A percentile compares a stretch with the other conserved stretches of the same genome.
Evolutionary conservation across 1,140 invertebrate genomes (phyloP).

Genomic region (Tetraneura akinire): DNA sequence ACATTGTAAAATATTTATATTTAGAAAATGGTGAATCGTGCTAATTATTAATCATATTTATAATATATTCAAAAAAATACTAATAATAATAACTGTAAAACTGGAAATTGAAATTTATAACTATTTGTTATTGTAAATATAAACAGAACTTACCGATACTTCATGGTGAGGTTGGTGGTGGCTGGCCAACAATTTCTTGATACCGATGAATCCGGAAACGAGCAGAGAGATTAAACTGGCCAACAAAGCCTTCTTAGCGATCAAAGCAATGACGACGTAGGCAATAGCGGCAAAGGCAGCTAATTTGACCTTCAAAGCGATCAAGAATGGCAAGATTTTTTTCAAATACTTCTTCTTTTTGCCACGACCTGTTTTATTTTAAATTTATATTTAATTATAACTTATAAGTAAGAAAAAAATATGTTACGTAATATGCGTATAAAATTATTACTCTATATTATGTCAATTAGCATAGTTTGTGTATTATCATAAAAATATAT

Average conservation of each 20-base stretch:
- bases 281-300: conserved; percentile 63
- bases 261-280: conserved; percentile 65
- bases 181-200: conserved; percentile 61
- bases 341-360: conserved; percentile 66
- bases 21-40: too few relatives aligned
- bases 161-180: conserved; percentile 54
- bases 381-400: too few relatives aligned
- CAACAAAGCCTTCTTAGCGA: conserved; percentile 70
- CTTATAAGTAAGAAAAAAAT: too few relatives aligned
- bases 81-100: too few relatives aligned
- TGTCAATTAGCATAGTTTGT: too few relatives aligned
- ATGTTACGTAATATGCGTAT: too few relatives aligned
- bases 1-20: too few relatives aligned
- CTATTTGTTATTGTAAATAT: background rate
- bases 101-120: too few relatives aligned
- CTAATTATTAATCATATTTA: too few relatives aligned
- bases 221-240: conserved; percentile 66
- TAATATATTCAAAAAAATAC: too few relatives aligned
- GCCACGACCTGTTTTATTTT: conserved; percentile 61
- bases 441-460: too few relatives aligned
- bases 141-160: conserved; percentile 52
- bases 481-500: too few relatives aligned
- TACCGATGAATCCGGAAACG: conserved; percentile 65
- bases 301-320: conserved; percentile 67
- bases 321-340: conserved; percentile 64